A percentile compares a stretch with the other conserved stretches of the same genome.
Evolutionary conservation across 2,888 invertebrate species (phyloP).

Genomic region (Pollenia amentaria): DNA sequence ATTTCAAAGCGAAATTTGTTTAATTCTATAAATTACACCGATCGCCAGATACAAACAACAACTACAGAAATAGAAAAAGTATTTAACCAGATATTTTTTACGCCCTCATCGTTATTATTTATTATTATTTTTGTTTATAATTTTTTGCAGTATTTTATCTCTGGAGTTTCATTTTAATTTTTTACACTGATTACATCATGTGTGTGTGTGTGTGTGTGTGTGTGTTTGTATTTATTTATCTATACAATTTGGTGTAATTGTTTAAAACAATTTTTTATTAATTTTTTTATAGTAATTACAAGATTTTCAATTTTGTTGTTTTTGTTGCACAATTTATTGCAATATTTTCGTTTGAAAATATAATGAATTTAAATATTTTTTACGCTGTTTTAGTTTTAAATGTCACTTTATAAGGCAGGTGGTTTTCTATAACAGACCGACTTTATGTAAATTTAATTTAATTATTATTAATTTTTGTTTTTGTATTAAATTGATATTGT

Average conservation of each 20-base stretch:
- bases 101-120: constrained; percentile 32
- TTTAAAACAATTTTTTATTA: constrained; percentile 20
- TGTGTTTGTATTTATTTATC: background rate
- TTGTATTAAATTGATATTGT: constrained; percentile 7
- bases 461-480: constrained; percentile 34
- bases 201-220: background rate
- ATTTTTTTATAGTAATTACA: constrained; percentile 24
- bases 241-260: constrained; percentile 20
- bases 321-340: constrained; percentile 38
- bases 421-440: constrained; percentile 64
- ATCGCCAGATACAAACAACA: background rate
- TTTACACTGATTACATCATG: constrained; percentile 53
- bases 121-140: background rate
- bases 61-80: background rate
- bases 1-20: constrained; percentile 21
- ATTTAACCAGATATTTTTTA: background rate
- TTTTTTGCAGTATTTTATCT: background rate
- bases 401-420: constrained; percentile 64
- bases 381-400: constrained; percentile 33
- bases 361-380: constrained; percentile 43
- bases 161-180: background rate
- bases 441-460: constrained; percentile 61
- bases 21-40: constrained; percentile 4
- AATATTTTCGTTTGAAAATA: constrained; percentile 34
- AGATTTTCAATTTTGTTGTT: constrained; percentile 20